phyloP scores from a whole-genome alignment of 1,140 invertebrate species.

The Episyrphus balteatus region DNA sequence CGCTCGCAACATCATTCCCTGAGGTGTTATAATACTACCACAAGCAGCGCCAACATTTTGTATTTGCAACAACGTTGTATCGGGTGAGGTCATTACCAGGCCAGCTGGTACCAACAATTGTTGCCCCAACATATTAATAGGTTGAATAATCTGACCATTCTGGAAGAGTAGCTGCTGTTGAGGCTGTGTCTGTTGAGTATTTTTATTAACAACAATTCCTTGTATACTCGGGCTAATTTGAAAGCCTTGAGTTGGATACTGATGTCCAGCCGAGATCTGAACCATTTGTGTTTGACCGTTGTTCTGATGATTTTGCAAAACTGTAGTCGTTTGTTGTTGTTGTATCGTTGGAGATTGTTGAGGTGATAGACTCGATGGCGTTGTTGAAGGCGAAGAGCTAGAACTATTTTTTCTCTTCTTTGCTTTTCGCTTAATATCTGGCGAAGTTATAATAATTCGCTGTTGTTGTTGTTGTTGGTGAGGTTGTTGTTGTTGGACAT shows the following conservation, averaged over 20 bases:
- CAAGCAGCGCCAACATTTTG: slow-evolving; percentile 52
- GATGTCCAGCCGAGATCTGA: slow-evolving; percentile 33
- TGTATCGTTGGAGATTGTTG: slow-evolving; percentile 35
- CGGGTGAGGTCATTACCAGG: slow-evolving; percentile 60
- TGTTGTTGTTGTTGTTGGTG: slow-evolving; percentile 34
- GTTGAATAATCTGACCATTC: slow-evolving; percentile 45
- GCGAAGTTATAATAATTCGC: slow-evolving; percentile 47
- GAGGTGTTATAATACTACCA: slow-evolving; percentile 23
- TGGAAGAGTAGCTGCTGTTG: slow-evolving; percentile 61
- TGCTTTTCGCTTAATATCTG: slow-evolving; percentile 57
- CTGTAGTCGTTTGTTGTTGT: slow-evolving; percentile 7
- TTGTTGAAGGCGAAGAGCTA: slow-evolving; percentile 16
- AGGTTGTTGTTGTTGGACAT: slow-evolving; percentile 29
- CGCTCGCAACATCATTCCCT: slow-evolving; percentile 64
- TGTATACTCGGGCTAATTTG: slow-evolving; percentile 49
- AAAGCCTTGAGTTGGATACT: slow-evolving; percentile 52
- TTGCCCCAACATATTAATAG: slow-evolving; percentile 70
- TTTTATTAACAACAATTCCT: slow-evolving; percentile 43
- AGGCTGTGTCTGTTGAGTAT: slow-evolving; percentile 51
- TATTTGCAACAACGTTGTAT: slow-evolving; percentile 60
- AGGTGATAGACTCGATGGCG: slow-evolving; percentile 16
- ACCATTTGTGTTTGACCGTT: slow-evolving; percentile 26
- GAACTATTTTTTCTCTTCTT: slow-evolving; percentile 56
- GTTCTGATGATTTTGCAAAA: slow-evolving; percentile 5
- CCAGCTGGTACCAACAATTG: slow-evolving; percentile 73